Evolutionary conservation across 2,113 vertebrate species (phyloP).

Genomic region (Chroicocephalus ridibundus): DNA sequence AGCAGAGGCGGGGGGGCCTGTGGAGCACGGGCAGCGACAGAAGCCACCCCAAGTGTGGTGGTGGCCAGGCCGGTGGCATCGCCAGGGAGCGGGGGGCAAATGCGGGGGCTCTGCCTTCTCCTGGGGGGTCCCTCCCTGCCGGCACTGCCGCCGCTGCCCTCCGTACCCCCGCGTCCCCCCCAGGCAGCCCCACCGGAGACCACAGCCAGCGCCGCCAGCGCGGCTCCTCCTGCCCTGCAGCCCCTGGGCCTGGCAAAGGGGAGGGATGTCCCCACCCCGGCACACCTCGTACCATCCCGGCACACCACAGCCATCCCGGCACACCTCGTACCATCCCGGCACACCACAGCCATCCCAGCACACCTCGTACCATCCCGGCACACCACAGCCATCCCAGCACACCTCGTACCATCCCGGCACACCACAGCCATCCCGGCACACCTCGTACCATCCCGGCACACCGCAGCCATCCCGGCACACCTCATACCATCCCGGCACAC

Average conservation of each 20-base stretch:
- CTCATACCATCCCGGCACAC: no score
- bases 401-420: no score
- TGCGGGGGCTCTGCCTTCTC: neutral
- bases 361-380: no score
- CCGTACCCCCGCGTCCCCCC: rapidly evolving
- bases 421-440: no score
- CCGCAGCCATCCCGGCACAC: no score
- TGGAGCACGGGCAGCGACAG: neutral
- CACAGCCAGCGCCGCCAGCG: neutral
- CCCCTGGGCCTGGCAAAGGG: neutral
- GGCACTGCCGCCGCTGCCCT: neutral
- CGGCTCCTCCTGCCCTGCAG: rapidly evolving
- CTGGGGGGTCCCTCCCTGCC: neutral
- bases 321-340: no score
- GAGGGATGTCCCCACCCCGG: neutral
- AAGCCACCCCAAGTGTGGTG: neutral
- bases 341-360: no score
- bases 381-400: no score
- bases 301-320: neutral
- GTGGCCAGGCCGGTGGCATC: neutral
- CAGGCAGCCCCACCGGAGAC: no score
- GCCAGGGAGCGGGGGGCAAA: neutral
- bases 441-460: no score
- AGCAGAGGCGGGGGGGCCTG: neutral
- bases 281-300: neutral